Percentiles rank a stretch among this genome's conserved stretches.
Evolutionary conservation across 2,113 vertebrate genomes (phyloP).

Genomic region (Chaetura pelagica): DNA sequence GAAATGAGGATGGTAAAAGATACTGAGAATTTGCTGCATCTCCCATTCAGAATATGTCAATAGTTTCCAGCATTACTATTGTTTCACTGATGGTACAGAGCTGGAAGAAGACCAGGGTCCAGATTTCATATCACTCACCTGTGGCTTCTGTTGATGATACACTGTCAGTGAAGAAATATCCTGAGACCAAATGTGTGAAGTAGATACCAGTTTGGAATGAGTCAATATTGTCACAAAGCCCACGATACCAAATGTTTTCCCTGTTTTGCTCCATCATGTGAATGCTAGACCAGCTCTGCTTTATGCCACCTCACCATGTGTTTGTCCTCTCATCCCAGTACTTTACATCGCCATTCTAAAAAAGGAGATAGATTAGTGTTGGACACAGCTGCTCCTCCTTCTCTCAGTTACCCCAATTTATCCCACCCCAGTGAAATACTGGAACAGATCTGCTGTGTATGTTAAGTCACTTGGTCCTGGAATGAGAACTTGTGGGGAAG

Average conservation of each 20-base stretch:
- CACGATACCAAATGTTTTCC: background rate
- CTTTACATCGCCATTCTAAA: background rate
- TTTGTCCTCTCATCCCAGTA: background rate
- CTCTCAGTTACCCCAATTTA: background rate
- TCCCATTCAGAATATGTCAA: background rate
- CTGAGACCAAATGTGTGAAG: background rate
- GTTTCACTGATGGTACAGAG: background rate
- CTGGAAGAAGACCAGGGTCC: background rate
- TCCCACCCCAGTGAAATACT: background rate
- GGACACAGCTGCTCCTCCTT: background rate
- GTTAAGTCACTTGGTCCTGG: background rate
- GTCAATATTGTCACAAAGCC: background rate
- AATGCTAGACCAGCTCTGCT: background rate
- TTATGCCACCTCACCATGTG: background rate
- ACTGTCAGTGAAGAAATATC: background rate
- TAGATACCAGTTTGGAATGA: background rate
- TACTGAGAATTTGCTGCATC: accelerated
- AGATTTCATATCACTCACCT: background rate
- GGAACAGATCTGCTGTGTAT: background rate
- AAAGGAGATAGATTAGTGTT: accelerated
- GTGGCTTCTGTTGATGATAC: background rate
- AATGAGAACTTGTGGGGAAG: background rate
- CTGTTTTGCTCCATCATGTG: background rate
- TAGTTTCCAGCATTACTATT: background rate
- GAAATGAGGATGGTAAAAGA: background rate